These are phyloP conservation scores for Cebidichthys violaceus DNA, from an alignment of 2,113 vertebrate genomes.

Conservation along the genomic window DNA sequence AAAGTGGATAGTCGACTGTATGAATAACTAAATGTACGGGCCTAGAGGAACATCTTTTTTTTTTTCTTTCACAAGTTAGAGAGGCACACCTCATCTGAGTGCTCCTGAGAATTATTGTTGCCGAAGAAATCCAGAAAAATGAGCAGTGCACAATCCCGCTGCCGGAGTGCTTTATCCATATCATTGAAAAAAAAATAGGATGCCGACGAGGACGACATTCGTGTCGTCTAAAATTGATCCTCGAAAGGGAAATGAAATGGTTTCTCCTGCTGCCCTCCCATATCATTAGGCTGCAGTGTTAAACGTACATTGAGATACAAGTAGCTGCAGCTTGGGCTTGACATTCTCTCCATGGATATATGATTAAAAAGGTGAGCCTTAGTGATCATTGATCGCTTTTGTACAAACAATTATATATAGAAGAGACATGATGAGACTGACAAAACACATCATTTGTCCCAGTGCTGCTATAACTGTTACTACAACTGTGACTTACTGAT, in stretches of 20 bases:
- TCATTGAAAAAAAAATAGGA: background rate
- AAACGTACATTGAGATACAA: conserved; percentile 19
- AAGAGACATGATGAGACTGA: background rate
- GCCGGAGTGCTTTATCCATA: conserved; percentile 7
- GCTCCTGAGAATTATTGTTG: conserved; percentile 21
- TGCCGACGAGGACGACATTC: conserved; percentile 4
- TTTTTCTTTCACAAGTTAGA: conserved; percentile 3
- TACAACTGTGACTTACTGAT: background rate
- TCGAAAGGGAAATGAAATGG: conserved; percentile 34
- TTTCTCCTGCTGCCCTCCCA: background rate
- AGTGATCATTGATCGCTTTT: background rate
- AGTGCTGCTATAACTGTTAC: background rate
- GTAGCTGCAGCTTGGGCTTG: conserved; percentile 17
- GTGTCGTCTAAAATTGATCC: conserved; percentile 18
- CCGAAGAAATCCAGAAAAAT: conserved; percentile 24
- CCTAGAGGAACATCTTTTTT: conserved; percentile 14
- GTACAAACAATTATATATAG: conserved; percentile 2
- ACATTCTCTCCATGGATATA: background rate
- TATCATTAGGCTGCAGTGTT: conserved; percentile 5
- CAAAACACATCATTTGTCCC: background rate
- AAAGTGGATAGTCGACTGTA: conserved; percentile 36
- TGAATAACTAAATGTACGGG: conserved; percentile 64
- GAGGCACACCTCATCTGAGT: conserved; percentile 29
- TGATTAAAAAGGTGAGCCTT: conserved; percentile 1
- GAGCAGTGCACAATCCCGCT: background rate